These are phyloP conservation scores for Miichthys miiuy DNA, from an alignment of 2,797 vertebrate species.

Conservation along the genomic window DNA sequence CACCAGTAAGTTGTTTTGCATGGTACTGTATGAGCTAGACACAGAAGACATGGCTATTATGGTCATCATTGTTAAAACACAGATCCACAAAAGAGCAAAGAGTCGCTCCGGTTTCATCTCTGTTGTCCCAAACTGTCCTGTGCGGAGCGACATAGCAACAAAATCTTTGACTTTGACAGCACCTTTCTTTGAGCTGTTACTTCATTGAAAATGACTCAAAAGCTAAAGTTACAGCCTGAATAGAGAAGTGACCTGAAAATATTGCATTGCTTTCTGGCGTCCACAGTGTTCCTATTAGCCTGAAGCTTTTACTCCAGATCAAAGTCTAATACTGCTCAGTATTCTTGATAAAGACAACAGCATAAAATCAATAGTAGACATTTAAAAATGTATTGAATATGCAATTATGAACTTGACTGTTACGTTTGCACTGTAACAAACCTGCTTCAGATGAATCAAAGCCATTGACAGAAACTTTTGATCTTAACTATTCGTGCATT, in stretches of 20 bases:
- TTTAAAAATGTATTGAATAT: not conserved
- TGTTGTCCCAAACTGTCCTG: conserved; percentile 9
- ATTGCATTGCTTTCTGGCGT: conserved; percentile 32
- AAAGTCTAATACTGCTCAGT: conserved; percentile 9
- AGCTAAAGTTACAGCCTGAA: conserved; percentile 29
- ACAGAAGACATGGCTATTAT: conserved; percentile 9
- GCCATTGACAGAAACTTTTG: not conserved
- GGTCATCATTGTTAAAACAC: conserved; percentile 33
- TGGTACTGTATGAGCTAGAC: conserved; percentile 4
- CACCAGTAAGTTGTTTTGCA: conserved; percentile 27
- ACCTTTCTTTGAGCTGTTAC: conserved; percentile 14
- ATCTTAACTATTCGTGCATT: not conserved
- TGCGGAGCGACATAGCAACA: conserved; percentile 34
- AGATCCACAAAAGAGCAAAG: conserved; percentile 16
- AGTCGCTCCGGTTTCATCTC: conserved; percentile 62
- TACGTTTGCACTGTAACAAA: conserved; percentile 18
- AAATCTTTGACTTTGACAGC: conserved; percentile 39
- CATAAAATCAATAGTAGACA: conserved; percentile 13
- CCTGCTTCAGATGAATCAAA: conserved; percentile 41
- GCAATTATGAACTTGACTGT: conserved; percentile 14
- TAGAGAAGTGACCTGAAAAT: conserved; percentile 23
- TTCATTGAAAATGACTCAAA: conserved; percentile 5
- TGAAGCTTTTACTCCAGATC: conserved; percentile 34
- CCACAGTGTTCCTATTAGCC: conserved; percentile 24
- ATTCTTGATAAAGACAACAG: conserved; percentile 34